These are phyloP conservation scores for Capricornis sumatraensis DNA, from an alignment of 2,113 vertebrate genomes.

Conservation along the genomic window DNA sequence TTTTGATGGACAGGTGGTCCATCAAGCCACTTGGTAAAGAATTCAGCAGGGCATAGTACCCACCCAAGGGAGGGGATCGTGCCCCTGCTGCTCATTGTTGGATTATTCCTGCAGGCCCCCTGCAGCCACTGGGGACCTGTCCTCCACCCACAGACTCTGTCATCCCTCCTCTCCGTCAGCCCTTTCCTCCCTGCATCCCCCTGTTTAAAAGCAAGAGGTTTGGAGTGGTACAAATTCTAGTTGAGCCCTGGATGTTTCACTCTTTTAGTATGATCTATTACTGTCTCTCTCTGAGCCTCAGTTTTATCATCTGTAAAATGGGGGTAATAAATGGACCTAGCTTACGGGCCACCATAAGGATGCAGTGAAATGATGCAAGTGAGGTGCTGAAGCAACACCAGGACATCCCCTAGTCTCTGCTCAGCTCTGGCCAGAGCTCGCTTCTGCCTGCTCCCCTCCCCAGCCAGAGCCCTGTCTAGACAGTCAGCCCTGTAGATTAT, in stretches of 20 bases:
- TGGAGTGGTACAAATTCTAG: background rate
- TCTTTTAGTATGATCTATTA: no score
- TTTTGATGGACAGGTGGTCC: background rate
- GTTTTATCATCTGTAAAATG: background rate
- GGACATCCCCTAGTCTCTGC: background rate
- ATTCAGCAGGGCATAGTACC: background rate
- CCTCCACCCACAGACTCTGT: background rate
- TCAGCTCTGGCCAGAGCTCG: background rate
- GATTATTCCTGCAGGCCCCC: background rate
- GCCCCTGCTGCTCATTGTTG: background rate
- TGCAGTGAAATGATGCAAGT: background rate
- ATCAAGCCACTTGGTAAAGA: background rate
- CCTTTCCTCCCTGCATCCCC: background rate
- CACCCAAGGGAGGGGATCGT: no score
- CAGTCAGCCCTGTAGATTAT: background rate
- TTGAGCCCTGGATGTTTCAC: background rate
- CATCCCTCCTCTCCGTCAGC: background rate
- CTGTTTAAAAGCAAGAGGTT: background rate
- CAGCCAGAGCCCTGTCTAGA: conserved; percentile 40
- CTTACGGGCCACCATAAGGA: background rate
- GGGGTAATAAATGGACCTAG: background rate
- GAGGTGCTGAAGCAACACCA: background rate
- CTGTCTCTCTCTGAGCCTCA: background rate
- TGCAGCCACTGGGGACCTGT: fast-evolving
- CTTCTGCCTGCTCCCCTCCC: background rate